Base-by-base conservation (phyloP, 2,888 invertebrate species). In the Caenorhabditis parvicauda region DNA sequence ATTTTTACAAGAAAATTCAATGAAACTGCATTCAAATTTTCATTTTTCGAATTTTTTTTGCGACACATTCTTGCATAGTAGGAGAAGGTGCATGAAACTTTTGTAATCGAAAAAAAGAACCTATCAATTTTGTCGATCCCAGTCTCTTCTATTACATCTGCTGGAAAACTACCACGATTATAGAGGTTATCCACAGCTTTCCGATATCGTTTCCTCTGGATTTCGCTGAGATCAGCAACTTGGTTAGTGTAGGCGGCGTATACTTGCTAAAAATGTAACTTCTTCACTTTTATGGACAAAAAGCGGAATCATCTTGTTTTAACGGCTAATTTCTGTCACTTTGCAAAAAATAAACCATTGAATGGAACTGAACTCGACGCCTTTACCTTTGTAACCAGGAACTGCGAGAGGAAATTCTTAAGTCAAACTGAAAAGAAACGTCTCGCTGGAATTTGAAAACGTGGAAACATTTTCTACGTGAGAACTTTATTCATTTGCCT, bases 241-340 rank as follows among this genome's bases (percentile, higher is more conserved):
- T 76, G 74, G 41, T 68, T 54, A 9, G 60, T 54, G 49, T 77
- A 77, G 17, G 76, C 71, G 25, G 55, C 51, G 49, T 72, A 67
- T n/a, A 73, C 64, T 51, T 65, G 53, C 72, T 75, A 25, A 35
- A 44, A 52, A 19, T 12, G 12, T 25, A 25, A 12, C 21, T 46
- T 24, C 24, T 32, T 32, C 32, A 35, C n/a, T 4, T 44, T 37
- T 27, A 51, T 29, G n/a, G n/a, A n/a, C n/a, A n/a, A n/a, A n/a
- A n/a, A n/a, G n/a, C n/a, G n/a, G n/a, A n/a, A n/a, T n/a, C n/a
- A n/a, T n/a, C n/a, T n/a, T n/a, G n/a, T n/a, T n/a, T n/a, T n/a
- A n/a, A n/a, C n/a, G n/a, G n/a, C n/a, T n/a, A n/a, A n/a, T n/a
- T n/a, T n/a, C n/a, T n/a, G n/a, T n/a, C n/a, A n/a, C n/a, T n/a